phyloP scores from a whole-genome alignment of 2,113 vertebrate genomes.

The Cinclus cinclus region DNA sequence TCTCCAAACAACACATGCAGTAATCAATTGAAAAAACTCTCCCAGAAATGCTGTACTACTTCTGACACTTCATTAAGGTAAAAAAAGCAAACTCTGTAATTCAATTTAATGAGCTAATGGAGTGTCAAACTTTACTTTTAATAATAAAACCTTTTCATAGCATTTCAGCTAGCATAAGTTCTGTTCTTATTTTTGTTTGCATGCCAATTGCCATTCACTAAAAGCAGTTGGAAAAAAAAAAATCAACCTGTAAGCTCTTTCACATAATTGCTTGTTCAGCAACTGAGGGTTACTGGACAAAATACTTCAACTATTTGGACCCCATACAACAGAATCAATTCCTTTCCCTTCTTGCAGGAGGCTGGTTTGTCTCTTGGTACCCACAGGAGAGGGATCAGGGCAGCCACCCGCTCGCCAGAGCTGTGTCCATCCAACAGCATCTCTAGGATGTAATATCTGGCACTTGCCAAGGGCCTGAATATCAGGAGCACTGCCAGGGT shows the following conservation, averaged over 20 bases:
- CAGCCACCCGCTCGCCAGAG: accelerated
- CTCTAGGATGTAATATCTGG: background rate
- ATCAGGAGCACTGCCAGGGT: background rate
- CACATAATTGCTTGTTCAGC: background rate
- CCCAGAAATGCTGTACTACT: background rate
- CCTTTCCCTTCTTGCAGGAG: no score
- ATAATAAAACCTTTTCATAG: background rate
- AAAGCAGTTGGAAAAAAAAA: background rate
- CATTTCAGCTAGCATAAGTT: background rate
- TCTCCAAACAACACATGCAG: background rate
- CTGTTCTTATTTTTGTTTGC: background rate
- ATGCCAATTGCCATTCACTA: background rate
- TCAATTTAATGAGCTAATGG: background rate
- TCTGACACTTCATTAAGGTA: background rate
- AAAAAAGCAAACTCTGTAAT: background rate
- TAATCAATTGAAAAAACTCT: background rate
- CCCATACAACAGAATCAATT: background rate
- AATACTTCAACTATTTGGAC: background rate
- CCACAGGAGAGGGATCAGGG: background rate
- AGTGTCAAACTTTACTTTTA: background rate
- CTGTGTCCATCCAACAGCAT: background rate
- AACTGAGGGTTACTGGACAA: background rate
- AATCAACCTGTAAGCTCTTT: background rate
- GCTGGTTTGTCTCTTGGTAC: accelerated
- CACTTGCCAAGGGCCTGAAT: background rate